Evolutionary conservation across 1,140 invertebrate genomes (phyloP).

Genomic region (Asobara japonica): DNA sequence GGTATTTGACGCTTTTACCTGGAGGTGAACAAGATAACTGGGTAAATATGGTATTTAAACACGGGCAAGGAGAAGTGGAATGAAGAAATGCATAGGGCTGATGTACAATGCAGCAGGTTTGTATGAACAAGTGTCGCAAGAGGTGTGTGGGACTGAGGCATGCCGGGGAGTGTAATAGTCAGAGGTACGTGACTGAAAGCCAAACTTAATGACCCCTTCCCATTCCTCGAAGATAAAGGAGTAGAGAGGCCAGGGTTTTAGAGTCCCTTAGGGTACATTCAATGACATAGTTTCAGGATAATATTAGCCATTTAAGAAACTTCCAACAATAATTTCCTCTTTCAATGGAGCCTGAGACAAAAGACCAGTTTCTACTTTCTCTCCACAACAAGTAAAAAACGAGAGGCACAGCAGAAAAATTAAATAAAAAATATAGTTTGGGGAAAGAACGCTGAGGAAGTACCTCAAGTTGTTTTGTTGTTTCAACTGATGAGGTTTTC

Average conservation of each 20-base stretch:
- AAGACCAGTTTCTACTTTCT: too few relatives aligned
- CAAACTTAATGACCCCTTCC: constrained; percentile 29
- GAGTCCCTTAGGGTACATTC: background rate
- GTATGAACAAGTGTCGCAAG: constrained; percentile 25
- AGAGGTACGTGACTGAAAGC: constrained; percentile 39
- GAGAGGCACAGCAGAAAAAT: too few relatives aligned
- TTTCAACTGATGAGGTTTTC: too few relatives aligned
- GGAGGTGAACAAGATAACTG: background rate
- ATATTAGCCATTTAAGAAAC: too few relatives aligned
- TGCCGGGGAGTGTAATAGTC: constrained; percentile 32
- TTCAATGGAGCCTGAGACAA: too few relatives aligned
- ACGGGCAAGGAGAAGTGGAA: background rate
- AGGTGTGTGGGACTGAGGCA: background rate
- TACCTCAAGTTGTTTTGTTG: too few relatives aligned
- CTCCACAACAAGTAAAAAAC: too few relatives aligned
- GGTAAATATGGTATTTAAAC: constrained; percentile 7
- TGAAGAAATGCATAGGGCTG: constrained; percentile 15
- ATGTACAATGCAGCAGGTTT: constrained; percentile 16
- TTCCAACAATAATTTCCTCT: too few relatives aligned
- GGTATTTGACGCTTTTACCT: constrained; percentile 64
- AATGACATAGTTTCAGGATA: too few relatives aligned
- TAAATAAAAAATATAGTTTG: too few relatives aligned
- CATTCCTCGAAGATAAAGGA: background rate
- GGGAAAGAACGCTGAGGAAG: too few relatives aligned
- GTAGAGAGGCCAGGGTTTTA: too few relatives aligned